Percentiles rank a stretch among this genome's conserved stretches.
Evolutionary conservation across 2,113 vertebrate genomes (phyloP).

Genomic region (Silurus meridionalis): DNA sequence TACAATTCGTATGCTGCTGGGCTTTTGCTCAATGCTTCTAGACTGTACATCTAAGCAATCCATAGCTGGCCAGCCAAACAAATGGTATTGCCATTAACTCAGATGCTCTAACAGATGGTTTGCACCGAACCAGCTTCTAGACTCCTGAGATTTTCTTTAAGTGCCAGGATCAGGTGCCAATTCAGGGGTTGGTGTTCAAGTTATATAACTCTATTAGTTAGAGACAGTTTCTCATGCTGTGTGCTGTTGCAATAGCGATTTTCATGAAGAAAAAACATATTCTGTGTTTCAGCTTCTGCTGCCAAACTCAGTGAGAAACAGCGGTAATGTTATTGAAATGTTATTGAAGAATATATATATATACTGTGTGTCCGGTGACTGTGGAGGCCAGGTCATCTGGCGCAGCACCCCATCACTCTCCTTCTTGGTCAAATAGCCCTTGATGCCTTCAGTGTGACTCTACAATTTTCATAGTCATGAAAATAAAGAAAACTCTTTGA

Average conservation of each 20-base stretch:
- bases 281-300: not conserved
- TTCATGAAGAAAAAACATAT: not conserved
- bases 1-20: not conserved
- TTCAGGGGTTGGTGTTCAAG: not conserved
- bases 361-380: no score
- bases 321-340: not conserved
- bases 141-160: not conserved
- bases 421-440: no score
- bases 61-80: not conserved
- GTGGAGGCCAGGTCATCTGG: no score
- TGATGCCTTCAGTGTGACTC: no score
- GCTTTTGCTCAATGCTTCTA: not conserved
- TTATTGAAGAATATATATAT: no score
- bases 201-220: not conserved
- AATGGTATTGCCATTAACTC: constrained; percentile 14
- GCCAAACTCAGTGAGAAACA: not conserved
- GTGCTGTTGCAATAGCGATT: not conserved
- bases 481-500: no score
- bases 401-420: no score
- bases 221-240: constrained; percentile 11
- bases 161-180: constrained; percentile 4
- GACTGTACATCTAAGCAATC: not conserved
- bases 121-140: not conserved
- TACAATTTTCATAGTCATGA: no score
- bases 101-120: not conserved